Conservation (phyloP, 2,888 invertebrate genomes). For the Dryocosmus kuriphilus region DNA sequence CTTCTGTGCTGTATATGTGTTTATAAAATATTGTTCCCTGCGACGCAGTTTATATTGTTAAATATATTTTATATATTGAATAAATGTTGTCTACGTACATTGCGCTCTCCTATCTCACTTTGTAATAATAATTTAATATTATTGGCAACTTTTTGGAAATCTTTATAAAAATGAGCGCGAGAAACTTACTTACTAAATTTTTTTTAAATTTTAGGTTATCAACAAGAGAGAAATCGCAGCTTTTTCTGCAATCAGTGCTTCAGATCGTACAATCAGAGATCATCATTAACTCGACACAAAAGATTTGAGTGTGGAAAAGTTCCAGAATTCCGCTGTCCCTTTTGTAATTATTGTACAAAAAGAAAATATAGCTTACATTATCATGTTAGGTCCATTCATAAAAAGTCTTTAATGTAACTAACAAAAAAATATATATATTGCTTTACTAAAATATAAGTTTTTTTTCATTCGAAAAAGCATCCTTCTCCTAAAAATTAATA, state of each 20-base stretch:
- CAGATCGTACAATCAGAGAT: slow-evolving; percentile 22
- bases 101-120: background rate
- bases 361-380: slow-evolving; percentile 30
- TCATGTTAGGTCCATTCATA: slow-evolving; percentile 17
- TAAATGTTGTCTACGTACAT: slow-evolving; percentile 24
- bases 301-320: slow-evolving; percentile 29
- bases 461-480: background rate
- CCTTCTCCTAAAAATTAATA: background rate
- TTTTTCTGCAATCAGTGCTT: slow-evolving; percentile 29
- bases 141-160: background rate
- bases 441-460: background rate
- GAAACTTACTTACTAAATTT: slow-evolving; percentile 9
- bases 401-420: slow-evolving; percentile 4
- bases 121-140: background rate
- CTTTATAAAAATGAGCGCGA: background rate
- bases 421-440: slow-evolving; percentile 13
- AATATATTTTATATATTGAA: slow-evolving; percentile 31
- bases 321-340: slow-evolving; percentile 17
- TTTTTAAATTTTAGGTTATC: slow-evolving; percentile 24
- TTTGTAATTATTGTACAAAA: slow-evolving; percentile 31
- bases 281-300: slow-evolving; percentile 23
- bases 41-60: slow-evolving; percentile 2
- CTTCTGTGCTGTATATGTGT: slow-evolving; percentile 5
- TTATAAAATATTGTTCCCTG: background rate
- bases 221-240: background rate